Conservation (phyloP, 2,113 vertebrate genomes). For the Lophotis ruficrista region DNA sequence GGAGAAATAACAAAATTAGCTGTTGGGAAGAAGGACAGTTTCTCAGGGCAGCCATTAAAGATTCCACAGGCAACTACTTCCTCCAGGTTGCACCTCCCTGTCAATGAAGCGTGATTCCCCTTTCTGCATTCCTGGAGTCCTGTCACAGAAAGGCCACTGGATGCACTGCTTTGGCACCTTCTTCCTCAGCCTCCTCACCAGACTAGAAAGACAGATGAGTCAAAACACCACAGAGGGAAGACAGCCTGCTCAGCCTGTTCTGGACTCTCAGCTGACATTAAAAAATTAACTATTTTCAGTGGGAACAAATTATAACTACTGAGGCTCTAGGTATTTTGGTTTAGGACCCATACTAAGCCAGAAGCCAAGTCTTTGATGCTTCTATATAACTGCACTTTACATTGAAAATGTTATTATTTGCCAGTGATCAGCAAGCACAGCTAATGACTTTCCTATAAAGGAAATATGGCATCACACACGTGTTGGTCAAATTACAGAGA, state of each 20-base stretch:
- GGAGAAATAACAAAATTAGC: neutral
- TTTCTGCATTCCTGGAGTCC: neutral
- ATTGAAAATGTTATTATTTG: neutral
- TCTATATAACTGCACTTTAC: neutral
- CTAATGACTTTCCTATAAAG: neutral
- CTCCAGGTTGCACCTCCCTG: too few species aligned
- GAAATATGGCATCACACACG: neutral
- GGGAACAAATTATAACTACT: neutral
- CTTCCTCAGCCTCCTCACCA: neutral
- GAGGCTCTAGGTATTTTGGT: neutral
- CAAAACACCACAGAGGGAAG: neutral
- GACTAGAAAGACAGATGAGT: neutral
- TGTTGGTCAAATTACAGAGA: neutral
- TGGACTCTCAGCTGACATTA: neutral
- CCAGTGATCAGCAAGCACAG: neutral
- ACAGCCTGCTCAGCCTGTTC: neutral
- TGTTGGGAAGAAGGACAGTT: neutral
- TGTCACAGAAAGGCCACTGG: neutral
- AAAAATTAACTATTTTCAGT: neutral
- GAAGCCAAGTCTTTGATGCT: neutral
- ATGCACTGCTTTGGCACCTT: neutral
- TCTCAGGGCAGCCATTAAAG: neutral
- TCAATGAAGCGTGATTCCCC: rapidly evolving
- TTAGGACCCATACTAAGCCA: neutral
- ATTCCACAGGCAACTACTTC: neutral